Evolutionary conservation across 2,113 vertebrate species (phyloP), one percentile per base, ranked within the genome.

Genomic region (Boleophthalmus pectinirostris): DNA sequence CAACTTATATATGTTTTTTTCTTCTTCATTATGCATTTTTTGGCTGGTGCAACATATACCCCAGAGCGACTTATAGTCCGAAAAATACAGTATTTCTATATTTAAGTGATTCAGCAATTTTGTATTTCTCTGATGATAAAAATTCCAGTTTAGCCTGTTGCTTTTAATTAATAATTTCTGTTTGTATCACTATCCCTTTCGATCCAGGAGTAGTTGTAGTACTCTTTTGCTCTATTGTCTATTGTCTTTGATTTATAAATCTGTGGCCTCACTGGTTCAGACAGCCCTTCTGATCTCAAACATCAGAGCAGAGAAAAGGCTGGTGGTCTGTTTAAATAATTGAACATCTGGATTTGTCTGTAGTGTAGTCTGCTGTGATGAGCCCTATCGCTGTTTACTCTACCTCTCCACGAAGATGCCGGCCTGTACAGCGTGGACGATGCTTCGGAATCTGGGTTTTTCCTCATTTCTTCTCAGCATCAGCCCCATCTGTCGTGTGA

Each of bases 401-500:
- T 78, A 99, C 98, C 98, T 96, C 90, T 99, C 98, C 18, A 99
- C 98, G 82, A 99, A 99, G 89, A 99, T 99, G 46, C 98, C 98
- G 66, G 98, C 98, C 91, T 99, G 97, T 46, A 99, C 97, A 0
- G 97, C 98, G 5, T 99, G 98, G 54, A 99, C 98, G 0, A 99
- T 99, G 92, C 94, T 98, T 71, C 96, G 94, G 90, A 99, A 99
- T 1, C 96, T 91, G 0, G 97, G 97, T 54, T 99, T 99, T 80
- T 99, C 98, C 65, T 99, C 97, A 0, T 93, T 97, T 65, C 95
- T 93, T 64, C 94, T 93, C 60, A 99, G 93, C 95, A 99, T 98
- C 93, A 99, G 93, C 33, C 98, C 97, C 97, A 99, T 98, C 91
- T 99, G 98, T 25, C 96, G 89, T 0, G 98, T 99, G 87, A 99